Base-by-base conservation (phyloP, 2,888 invertebrate genomes). In the Panzeria rudis region DNA sequence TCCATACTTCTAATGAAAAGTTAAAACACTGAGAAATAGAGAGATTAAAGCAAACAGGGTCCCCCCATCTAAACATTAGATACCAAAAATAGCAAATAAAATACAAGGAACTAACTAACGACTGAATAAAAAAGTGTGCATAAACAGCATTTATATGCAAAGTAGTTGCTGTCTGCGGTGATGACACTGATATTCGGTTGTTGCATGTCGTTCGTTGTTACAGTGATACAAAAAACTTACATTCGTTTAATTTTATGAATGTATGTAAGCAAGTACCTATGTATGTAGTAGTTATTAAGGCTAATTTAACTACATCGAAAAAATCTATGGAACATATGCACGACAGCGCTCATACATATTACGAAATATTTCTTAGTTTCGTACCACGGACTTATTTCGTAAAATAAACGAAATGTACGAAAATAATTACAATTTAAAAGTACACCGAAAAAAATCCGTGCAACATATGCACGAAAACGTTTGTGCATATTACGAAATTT, bases 81-180 rank as follows among this genome's bases (percentile, higher is more conserved):
- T 20, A 47, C 56, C 15, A 47, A 47, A 35, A 66, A 59, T 32
- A 47, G 23, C 11, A 32, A 47, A 56, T 6, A 29, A 25, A 0
- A 29, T 17, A 56, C 6, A 66, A 66, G 9, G 8, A 41, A 17
- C 2, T 0, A 47, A 54, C 47, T 35, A 20, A 8, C 25, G 15
- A 47, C 29, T 41, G 41, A 78, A 61, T 29, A 52, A 54, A 66
- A 68, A 79, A 84, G 76, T 78, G 32, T 64, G 75, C 79, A 83
- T 56, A 56, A 75, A 64, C 75, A 84, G 66, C 79, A 80, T 66
- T 75, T 75, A 52, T 80, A 84, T 80, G 71, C 71, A 80, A 84
- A 84, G 79, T 79, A 64, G 56, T 75, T 73, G 71, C 13, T 78
- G 62, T 75, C 64, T 75, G 54, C 47, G 73, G 25, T 56, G 66